phyloP scores from a whole-genome alignment of 2,113 vertebrate species.

The Rhagologus leucostigma region DNA sequence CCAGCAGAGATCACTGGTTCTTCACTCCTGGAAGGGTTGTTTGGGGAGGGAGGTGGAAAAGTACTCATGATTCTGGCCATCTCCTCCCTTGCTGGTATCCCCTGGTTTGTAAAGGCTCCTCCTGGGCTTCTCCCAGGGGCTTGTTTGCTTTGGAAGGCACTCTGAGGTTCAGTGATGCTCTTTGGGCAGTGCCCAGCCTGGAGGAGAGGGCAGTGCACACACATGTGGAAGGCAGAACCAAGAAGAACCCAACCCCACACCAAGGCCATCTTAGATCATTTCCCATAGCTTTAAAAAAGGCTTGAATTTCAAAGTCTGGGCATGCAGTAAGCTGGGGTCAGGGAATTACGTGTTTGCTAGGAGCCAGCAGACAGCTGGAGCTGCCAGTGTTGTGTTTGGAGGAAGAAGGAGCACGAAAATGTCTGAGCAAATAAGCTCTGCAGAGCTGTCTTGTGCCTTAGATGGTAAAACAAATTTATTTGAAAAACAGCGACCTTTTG shows the following conservation, averaged over 20 bases:
- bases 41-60: constrained; percentile 67
- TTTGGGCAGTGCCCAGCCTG: neutral
- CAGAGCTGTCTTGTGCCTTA: neutral
- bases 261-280: neutral
- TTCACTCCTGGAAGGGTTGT: neutral
- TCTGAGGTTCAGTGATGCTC: neutral
- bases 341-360: neutral
- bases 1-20: constrained; percentile 55
- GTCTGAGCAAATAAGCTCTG: constrained; percentile 52
- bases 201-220: neutral
- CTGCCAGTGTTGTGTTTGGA: constrained; percentile 63
- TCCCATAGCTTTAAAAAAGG: neutral
- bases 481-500: constrained; percentile 2
- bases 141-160: constrained; percentile 49
- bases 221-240: neutral
- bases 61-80: constrained; percentile 43
- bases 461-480: constrained; percentile 40
- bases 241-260: neutral
- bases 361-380: constrained; percentile 40
- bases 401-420: neutral
- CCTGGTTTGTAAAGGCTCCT: neutral
- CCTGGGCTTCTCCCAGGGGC: neutral
- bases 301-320: neutral
- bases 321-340: neutral
- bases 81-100: neutral